phyloP scores from a whole-genome alignment of 1,140 invertebrate species.

The Panonychus citri region DNA sequence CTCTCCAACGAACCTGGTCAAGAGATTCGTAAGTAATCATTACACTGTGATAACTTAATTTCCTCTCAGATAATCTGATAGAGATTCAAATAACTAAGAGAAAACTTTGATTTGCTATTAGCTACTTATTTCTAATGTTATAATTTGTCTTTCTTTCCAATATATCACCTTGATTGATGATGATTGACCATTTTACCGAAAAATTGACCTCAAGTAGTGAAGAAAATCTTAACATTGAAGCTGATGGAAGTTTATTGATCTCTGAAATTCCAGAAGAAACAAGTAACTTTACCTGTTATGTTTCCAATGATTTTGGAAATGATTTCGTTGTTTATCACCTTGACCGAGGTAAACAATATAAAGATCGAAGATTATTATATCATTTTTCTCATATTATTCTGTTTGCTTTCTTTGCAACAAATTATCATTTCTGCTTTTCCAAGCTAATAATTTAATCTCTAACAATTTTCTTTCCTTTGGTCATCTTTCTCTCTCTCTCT shows the following conservation, averaged over 20 bases:
- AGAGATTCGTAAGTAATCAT: background rate
- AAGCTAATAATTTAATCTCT: no score
- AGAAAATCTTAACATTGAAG: background rate
- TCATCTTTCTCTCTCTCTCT: slow-evolving; percentile 11
- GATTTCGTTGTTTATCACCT: slow-evolving; percentile 15
- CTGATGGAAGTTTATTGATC: slow-evolving; percentile 2
- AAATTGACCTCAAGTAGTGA: background rate
- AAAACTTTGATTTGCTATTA: no score
- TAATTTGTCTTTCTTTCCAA: background rate
- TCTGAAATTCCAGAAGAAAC: slow-evolving; percentile 11
- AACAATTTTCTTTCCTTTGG: background rate
- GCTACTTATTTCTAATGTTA: no score
- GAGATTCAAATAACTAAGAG: no score
- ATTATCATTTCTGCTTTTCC: no score
- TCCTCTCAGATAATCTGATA: no score
- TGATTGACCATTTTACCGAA: no score
- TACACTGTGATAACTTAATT: no score
- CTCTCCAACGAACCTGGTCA: background rate
- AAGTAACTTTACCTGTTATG: slow-evolving; percentile 16
- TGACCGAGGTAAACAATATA: background rate
- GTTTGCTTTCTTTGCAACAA: no score
- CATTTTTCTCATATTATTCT: no score
- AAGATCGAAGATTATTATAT: no score
- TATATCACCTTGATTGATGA: background rate
- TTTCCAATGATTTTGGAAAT: slow-evolving; percentile 15